These are phyloP conservation scores for Cavia porcellus DNA, from an alignment of 2,113 vertebrate genomes.

Conservation along the genomic window DNA sequence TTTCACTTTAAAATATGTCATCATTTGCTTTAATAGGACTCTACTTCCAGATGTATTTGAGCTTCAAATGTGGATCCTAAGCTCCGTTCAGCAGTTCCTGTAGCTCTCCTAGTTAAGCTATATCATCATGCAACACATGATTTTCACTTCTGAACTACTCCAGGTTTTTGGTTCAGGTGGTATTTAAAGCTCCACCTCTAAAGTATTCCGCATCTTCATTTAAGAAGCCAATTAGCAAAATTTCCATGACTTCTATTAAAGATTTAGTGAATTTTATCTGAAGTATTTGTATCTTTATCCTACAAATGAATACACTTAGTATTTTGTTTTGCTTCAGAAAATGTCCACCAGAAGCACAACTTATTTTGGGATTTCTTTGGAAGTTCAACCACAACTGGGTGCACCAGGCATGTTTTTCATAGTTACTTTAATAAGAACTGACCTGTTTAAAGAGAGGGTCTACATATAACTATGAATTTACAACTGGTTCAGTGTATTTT, in stretches of 20 bases:
- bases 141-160: background rate
- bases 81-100: background rate
- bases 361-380: slow-evolving; percentile 36
- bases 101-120: background rate
- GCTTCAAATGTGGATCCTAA: background rate
- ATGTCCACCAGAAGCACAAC: background rate
- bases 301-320: background rate
- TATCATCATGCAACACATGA: background rate
- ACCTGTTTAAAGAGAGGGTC: no score
- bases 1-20: background rate
- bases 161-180: background rate
- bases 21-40: background rate
- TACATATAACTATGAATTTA: no score
- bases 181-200: background rate
- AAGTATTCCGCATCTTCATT: background rate
- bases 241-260: background rate
- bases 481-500: no score
- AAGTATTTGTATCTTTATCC: background rate
- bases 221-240: background rate
- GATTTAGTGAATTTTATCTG: background rate
- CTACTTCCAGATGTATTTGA: background rate
- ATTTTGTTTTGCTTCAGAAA: slow-evolving; percentile 5
- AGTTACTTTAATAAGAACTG: no score
- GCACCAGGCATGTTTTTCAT: background rate
- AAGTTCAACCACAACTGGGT: background rate